Percentiles rank a stretch among this genome's conserved stretches.
Conservation (phyloP, 2,113 vertebrate genomes). For the Speoplatyrhinus poulsoni region DNA sequence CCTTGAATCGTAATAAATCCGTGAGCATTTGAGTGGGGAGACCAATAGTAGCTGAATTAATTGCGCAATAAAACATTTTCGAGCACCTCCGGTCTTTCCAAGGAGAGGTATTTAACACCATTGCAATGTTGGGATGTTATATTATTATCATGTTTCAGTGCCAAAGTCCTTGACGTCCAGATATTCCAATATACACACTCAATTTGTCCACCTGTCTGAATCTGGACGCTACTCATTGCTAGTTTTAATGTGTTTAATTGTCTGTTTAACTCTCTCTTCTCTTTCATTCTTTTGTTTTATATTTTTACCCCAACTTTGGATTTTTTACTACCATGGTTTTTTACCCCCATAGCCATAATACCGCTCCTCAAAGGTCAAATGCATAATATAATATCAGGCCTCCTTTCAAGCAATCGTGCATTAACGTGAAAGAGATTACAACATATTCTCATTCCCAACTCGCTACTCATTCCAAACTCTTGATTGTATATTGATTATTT, state of each 20-base stretch:
- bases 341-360: background rate
- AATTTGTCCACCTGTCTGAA: slow-evolving; percentile 38
- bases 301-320: background rate
- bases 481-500: no score
- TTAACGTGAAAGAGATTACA: no score
- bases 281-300: background rate
- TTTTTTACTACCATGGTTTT: background rate
- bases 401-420: no score
- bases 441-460: no score
- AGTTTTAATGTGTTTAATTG: background rate
- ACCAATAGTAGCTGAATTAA: slow-evolving; percentile 36
- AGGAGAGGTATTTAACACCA: slow-evolving; percentile 6
- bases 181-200: slow-evolving; percentile 16
- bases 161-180: slow-evolving; percentile 10
- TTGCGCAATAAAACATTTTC: slow-evolving; percentile 36
- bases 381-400: no score
- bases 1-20: slow-evolving; percentile 31
- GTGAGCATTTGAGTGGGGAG: slow-evolving; percentile 15
- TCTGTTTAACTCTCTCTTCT: background rate
- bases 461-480: no score
- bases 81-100: slow-evolving; percentile 26
- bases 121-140: slow-evolving; percentile 4
- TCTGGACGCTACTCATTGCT: slow-evolving; percentile 19
- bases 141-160: slow-evolving; percentile 15
- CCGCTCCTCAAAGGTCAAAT: no score